Evolutionary conservation across 2,797 vertebrate species (phyloP).

Genomic region (Diplodus puntazzo): DNA sequence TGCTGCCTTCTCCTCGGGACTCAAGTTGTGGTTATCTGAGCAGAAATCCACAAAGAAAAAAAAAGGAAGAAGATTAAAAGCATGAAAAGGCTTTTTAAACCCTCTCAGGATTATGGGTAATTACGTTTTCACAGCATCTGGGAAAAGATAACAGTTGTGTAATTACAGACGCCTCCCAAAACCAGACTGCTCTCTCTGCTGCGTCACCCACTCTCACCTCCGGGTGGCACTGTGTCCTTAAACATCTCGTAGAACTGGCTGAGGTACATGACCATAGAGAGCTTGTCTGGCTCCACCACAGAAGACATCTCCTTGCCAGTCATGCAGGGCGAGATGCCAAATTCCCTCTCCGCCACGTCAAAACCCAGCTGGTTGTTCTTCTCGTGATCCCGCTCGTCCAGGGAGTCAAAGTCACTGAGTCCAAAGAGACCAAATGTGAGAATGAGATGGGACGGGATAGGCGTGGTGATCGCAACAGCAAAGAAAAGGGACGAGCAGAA

Average conservation of each 20-base stretch:
- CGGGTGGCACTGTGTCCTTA: constrained; percentile 93
- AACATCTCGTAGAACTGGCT: constrained; percentile 99
- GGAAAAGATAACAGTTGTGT: not conserved
- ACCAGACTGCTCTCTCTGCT: not conserved
- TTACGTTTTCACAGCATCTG: not conserved
- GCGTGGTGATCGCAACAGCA: not conserved
- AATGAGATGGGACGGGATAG: not conserved
- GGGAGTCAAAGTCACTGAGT: constrained; percentile 92
- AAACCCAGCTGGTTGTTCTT: constrained; percentile 97
- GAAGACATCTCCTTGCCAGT: constrained; percentile 98
- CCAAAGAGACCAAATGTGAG: not conserved
- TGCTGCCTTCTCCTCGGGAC: constrained; percentile 93
- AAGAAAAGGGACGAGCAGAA: not conserved
- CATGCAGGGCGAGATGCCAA: constrained; percentile 98
- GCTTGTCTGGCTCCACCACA: constrained; percentile 96
- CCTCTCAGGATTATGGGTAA: not conserved
- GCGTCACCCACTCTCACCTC: constrained; percentile 85
- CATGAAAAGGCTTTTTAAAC: not conserved
- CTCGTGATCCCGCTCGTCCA: constrained; percentile 93
- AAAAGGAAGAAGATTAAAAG: not conserved
- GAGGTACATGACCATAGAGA: constrained; percentile 99
- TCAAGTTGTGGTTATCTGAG: constrained; percentile 91
- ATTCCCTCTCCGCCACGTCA: constrained; percentile 94
- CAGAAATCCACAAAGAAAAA: not conserved
- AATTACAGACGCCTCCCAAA: not conserved